phyloP scores from a whole-genome alignment of 2,113 vertebrate genomes.

The Pagrus major region DNA sequence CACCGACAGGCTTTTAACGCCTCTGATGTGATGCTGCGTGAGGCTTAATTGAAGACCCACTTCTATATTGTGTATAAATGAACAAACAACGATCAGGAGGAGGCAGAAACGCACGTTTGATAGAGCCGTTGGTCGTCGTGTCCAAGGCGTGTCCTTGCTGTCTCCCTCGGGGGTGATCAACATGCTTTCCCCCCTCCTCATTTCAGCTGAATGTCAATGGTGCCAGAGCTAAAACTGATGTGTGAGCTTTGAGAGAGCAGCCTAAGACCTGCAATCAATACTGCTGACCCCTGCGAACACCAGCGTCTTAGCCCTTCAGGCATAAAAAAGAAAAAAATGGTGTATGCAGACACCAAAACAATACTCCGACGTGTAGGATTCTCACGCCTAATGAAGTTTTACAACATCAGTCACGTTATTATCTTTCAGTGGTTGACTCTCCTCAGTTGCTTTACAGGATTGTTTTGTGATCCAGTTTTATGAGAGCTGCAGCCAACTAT shows the following conservation, averaged over 20 bases:
- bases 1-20: conserved; percentile 3
- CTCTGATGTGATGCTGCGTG: background rate
- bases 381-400: conserved; percentile 23
- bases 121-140: conserved; percentile 57
- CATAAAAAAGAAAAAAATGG: conserved; percentile 42
- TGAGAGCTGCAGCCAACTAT: too few relatives aligned
- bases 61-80: conserved; percentile 18
- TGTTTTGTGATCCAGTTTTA: background rate
- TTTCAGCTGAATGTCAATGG: conserved; percentile 75
- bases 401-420: background rate
- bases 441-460: background rate
- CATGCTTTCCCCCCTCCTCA: conserved; percentile 39
- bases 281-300: conserved; percentile 37
- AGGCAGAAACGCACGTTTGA: conserved; percentile 26
- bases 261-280: conserved; percentile 69
- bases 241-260: conserved; percentile 53
- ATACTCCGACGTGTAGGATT: background rate
- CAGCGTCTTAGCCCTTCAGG: conserved; percentile 31
- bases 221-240: conserved; percentile 70
- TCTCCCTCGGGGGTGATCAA: conserved; percentile 70
- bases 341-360: conserved; percentile 26
- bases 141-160: conserved; percentile 49
- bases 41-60: background rate
- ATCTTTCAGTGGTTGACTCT: background rate
- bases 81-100: conserved; percentile 18